A percentile compares a stretch with the other conserved stretches of the same genome.
These are phyloP conservation scores for Lobophora halterata DNA, from an alignment of 2,888 invertebrate species.

Conservation along the genomic window DNA sequence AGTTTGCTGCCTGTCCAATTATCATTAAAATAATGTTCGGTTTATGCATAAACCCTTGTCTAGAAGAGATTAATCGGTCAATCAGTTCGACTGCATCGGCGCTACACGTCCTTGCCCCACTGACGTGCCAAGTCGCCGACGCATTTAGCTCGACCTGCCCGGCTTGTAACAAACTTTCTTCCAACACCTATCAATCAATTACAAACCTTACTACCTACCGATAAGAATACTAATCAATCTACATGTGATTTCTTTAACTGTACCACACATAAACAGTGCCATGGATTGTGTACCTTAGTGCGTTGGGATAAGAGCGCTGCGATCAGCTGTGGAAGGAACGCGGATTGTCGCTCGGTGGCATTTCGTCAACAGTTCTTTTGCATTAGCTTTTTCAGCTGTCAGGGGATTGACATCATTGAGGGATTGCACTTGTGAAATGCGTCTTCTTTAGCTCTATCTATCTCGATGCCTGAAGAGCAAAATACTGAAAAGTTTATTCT, in stretches of 20 bases:
- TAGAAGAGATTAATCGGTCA: conserved; percentile 70
- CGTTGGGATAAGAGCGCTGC: conserved; percentile 34
- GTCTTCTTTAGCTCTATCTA: conserved; percentile 1
- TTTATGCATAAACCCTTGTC: conserved; percentile 37
- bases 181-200: conserved; percentile 47
- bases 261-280: conserved; percentile 40
- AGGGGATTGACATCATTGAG: conserved; percentile 41
- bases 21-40: conserved; percentile 13
- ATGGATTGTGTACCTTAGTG: conserved; percentile 46
- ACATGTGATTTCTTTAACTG: conserved; percentile 35
- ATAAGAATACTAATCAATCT: conserved; percentile 38
- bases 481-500: neutral
- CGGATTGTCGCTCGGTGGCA: conserved; percentile 64
- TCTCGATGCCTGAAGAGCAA: neutral
- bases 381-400: conserved; percentile 35
- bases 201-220: conserved; percentile 47
- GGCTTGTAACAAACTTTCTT: conserved; percentile 63
- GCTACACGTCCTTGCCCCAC: conserved; percentile 75
- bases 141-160: conserved; percentile 64
- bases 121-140: conserved; percentile 67
- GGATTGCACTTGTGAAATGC: conserved; percentile 31
- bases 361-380: conserved; percentile 57
- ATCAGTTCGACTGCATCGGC: conserved; percentile 73
- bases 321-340: conserved; percentile 51
- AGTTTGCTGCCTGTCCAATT: conserved; percentile 11